Percentiles rank a stretch among this genome's conserved stretches.
Conservation (phyloP, 2,797 vertebrate genomes). For the Vespertilio murinus region DNA sequence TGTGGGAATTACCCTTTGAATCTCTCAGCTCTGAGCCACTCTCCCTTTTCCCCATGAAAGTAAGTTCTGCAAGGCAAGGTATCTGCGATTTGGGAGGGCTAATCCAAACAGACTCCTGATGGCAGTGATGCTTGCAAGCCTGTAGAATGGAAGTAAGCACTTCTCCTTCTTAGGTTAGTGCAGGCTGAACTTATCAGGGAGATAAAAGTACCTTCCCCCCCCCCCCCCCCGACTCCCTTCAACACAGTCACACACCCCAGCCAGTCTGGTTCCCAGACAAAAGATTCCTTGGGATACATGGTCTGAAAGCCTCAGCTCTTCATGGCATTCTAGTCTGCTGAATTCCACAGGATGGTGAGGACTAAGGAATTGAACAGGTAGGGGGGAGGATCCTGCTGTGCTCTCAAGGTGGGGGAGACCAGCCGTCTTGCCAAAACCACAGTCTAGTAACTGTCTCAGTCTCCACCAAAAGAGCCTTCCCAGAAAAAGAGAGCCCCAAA, state of each 20-base stretch:
- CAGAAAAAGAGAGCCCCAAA: neutral
- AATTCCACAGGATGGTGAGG: neutral
- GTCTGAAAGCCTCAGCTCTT: neutral
- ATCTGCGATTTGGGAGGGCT: neutral
- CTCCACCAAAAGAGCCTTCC: neutral
- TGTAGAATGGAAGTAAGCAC: neutral
- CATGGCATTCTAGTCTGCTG: neutral
- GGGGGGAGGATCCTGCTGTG: neutral
- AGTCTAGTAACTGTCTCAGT: neutral
- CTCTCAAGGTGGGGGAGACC: neutral
- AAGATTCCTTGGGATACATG: neutral
- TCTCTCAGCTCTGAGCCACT: neutral
- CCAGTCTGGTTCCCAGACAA: neutral
- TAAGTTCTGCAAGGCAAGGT: neutral
- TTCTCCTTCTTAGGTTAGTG: neutral
- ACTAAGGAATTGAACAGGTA: neutral
- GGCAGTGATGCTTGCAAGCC: neutral
- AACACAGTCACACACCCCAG: neutral
- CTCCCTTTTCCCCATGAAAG: neutral
- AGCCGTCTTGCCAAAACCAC: neutral
- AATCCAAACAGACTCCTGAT: neutral
- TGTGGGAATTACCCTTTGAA: neutral
- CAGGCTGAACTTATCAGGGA: neutral
- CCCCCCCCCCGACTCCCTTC: accelerated
- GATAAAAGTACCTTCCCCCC: neutral